These are phyloP conservation scores for Butorides virescens DNA, from an alignment of 2,113 vertebrate species.

Conservation along the genomic window DNA sequence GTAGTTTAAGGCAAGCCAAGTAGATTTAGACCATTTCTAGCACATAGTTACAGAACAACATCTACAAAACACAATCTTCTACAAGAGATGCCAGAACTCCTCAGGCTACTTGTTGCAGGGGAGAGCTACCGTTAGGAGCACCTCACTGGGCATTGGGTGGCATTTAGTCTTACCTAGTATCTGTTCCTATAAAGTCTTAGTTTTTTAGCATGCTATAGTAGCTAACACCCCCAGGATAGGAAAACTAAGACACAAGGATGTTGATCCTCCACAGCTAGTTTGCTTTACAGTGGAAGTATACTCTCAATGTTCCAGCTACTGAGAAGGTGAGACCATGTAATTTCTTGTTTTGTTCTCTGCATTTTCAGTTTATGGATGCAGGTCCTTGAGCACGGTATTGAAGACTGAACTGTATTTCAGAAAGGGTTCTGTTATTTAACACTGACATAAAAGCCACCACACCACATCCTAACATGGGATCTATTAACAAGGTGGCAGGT, in stretches of 20 bases:
- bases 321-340: not conserved
- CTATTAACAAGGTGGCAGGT: not conserved
- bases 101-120: not conserved
- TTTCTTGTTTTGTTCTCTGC: not conserved
- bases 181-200: not conserved
- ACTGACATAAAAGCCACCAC: not conserved
- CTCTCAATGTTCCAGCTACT: not conserved
- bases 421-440: not conserved
- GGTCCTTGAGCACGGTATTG: not conserved
- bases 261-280: not conserved
- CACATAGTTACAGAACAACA: not conserved
- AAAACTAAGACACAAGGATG: not conserved
- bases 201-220: not conserved
- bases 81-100: not conserved
- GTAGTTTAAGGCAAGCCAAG: not conserved
- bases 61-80: not conserved
- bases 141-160: not conserved
- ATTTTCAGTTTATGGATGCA: not conserved
- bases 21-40: not conserved
- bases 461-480: not conserved
- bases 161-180: not conserved
- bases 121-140: not conserved
- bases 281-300: not conserved
- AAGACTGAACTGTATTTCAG: not conserved
- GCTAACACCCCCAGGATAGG: not conserved